phyloP scores from a whole-genome alignment of 2,113 vertebrate genomes.

The Solea senegalensis region DNA sequence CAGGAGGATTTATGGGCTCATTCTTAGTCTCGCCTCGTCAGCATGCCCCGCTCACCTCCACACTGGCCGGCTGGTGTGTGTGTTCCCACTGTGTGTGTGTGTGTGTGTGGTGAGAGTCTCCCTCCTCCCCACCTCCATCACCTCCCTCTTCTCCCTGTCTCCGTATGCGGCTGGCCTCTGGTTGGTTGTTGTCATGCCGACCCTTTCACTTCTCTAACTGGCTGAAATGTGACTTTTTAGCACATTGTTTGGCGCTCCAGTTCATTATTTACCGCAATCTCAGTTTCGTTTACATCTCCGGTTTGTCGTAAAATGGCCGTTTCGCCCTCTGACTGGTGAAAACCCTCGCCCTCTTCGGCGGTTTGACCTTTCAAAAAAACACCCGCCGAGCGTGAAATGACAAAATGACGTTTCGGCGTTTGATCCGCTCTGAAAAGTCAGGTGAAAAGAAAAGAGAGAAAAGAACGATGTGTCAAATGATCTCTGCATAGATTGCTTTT shows the following conservation, averaged over 20 bases:
- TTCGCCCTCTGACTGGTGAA: background rate
- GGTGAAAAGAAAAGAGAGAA: conserved; percentile 21
- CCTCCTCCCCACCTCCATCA: background rate
- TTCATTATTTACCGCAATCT: conserved; percentile 11
- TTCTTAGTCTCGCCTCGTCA: conserved; percentile 72
- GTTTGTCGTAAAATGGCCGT: conserved; percentile 12
- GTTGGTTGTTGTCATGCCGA: conserved; percentile 35
- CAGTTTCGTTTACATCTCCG: conserved; percentile 19
- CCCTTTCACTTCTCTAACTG: conserved; percentile 40
- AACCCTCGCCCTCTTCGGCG: conserved; percentile 1
- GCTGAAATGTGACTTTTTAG: conserved; percentile 37
- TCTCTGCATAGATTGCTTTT: conserved; percentile 13
- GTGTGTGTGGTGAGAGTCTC: conserved; percentile 22
- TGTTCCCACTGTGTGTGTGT: conserved; percentile 28
- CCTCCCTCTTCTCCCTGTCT: background rate
- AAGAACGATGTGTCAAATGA: conserved; percentile 34
- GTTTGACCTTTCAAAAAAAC: background rate
- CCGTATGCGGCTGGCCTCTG: conserved; percentile 35
- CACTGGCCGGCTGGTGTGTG: conserved; percentile 33
- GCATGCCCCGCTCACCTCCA: conserved; percentile 72
- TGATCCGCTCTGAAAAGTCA: conserved; percentile 44
- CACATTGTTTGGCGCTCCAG: conserved; percentile 8
- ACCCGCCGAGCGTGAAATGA: conserved; percentile 26
- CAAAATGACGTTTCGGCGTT: conserved; percentile 28
- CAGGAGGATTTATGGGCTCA: conserved; percentile 76